phyloP scores from a whole-genome alignment of 2,797 vertebrate species.

The Lagorchestes hirsutus region DNA sequence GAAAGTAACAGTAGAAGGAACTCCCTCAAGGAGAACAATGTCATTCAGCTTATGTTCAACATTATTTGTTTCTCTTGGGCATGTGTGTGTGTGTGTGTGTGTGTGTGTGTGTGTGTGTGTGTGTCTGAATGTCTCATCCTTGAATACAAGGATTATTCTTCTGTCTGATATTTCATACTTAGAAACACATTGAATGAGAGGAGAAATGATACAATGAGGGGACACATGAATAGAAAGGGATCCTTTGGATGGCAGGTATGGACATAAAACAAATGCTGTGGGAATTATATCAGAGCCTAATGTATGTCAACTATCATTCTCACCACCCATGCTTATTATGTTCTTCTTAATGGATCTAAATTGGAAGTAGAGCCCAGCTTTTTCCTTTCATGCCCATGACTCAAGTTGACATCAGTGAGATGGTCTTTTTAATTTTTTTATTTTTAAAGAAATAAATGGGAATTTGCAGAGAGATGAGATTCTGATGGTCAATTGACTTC shows the following conservation, averaged over 20 bases:
- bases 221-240: not conserved
- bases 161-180: not conserved
- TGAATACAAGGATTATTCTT: not conserved
- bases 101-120: not conserved
- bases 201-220: not conserved
- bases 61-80: not conserved
- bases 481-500: not conserved
- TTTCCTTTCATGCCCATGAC: not conserved
- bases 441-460: slow-evolving; percentile 7
- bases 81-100: not conserved
- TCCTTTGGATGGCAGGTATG: slow-evolving; percentile 9
- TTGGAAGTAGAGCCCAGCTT: not conserved
- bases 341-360: not conserved
- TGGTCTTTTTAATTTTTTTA: slow-evolving; percentile 7
- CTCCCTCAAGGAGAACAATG: not conserved
- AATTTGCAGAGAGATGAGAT: not conserved
- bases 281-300: slow-evolving; percentile 3
- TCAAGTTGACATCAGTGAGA: not conserved
- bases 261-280: slow-evolving; percentile 27
- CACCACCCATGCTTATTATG: not conserved
- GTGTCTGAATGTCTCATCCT: not conserved
- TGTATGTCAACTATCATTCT: not conserved
- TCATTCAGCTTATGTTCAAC: not conserved
- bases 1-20: not conserved
- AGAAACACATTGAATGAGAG: slow-evolving; percentile 8